Conservation (phyloP, 2,888 invertebrate species). For the Spodoptera littoralis region DNA sequence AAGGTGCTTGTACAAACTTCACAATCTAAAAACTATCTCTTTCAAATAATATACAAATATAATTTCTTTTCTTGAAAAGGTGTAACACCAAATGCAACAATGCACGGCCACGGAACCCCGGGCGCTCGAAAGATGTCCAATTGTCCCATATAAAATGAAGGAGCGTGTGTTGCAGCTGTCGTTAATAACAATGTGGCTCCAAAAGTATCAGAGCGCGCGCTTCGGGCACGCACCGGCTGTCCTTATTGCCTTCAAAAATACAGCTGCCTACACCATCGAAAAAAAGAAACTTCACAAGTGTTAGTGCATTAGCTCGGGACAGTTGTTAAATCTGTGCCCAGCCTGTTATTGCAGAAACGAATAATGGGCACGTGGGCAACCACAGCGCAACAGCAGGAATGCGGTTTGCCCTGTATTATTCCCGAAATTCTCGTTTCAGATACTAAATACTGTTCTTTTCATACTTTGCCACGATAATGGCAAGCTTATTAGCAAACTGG, state of each 20-base stretch:
- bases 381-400: neutral
- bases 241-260: slow-evolving; percentile 70
- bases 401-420: neutral
- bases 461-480: neutral
- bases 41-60: too few species aligned
- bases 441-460: neutral
- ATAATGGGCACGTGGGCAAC: neutral
- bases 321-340: slow-evolving; percentile 35
- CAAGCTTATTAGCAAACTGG: neutral
- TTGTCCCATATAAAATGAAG: slow-evolving; percentile 61
- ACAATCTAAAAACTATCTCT: too few species aligned
- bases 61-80: too few species aligned
- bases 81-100: neutral
- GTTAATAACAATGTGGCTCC: slow-evolving; percentile 77
- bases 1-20: too few species aligned
- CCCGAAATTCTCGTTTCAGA: neutral
- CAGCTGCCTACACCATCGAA: slow-evolving; percentile 65
- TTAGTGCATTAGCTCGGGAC: slow-evolving; percentile 27
- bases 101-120: slow-evolving; percentile 41
- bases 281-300: slow-evolving; percentile 36
- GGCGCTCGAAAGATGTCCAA: slow-evolving; percentile 38
- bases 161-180: slow-evolving; percentile 79
- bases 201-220: slow-evolving; percentile 69
- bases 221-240: slow-evolving; percentile 63
- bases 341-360: slow-evolving; percentile 1